These are phyloP conservation scores for Morbakka virulenta DNA, from an alignment of 30 jellyfish, hydroid and myxozoan species.

Conservation along the genomic window DNA sequence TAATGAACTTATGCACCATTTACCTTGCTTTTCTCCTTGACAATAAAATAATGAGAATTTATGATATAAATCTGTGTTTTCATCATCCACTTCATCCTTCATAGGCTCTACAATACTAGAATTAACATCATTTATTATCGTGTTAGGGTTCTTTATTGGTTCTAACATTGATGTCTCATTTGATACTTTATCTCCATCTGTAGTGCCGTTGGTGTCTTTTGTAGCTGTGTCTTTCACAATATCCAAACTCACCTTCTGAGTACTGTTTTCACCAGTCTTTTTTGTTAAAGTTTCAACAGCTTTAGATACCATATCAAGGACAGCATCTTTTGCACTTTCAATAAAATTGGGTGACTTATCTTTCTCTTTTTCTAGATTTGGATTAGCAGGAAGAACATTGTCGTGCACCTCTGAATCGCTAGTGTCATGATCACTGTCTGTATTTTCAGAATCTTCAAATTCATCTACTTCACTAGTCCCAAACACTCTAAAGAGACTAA, in stretches of 20 bases:
- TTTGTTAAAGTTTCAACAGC: constrained; percentile 82
- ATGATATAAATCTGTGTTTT: constrained; percentile 1
- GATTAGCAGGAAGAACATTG: not conserved
- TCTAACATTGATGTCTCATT: not conserved
- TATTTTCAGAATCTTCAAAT: constrained; percentile 65
- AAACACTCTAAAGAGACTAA: constrained; percentile 90
- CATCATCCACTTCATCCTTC: constrained; percentile 67
- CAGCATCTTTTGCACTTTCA: constrained; percentile 86
- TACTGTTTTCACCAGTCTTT: constrained; percentile 6
- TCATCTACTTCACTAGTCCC: constrained; percentile 98
- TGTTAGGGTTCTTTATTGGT: not conserved
- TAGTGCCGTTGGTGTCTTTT: not conserved
- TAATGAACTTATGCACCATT: constrained; percentile 56
- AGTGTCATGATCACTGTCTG: constrained; percentile 29
- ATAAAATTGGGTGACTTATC: constrained; percentile 24
- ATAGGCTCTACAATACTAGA: constrained; percentile 23
- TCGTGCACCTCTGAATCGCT: not conserved
- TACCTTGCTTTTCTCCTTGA: constrained; percentile 25
- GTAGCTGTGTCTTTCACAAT: not conserved
- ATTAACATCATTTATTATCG: not conserved
- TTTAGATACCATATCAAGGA: constrained; percentile 69
- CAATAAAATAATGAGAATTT: constrained; percentile 1
- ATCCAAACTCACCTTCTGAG: not conserved
- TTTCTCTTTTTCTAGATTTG: not conserved
- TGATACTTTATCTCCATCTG: not conserved